Base-by-base conservation (phyloP, 2,797 vertebrate species). In the Clarias pachynema region DNA sequence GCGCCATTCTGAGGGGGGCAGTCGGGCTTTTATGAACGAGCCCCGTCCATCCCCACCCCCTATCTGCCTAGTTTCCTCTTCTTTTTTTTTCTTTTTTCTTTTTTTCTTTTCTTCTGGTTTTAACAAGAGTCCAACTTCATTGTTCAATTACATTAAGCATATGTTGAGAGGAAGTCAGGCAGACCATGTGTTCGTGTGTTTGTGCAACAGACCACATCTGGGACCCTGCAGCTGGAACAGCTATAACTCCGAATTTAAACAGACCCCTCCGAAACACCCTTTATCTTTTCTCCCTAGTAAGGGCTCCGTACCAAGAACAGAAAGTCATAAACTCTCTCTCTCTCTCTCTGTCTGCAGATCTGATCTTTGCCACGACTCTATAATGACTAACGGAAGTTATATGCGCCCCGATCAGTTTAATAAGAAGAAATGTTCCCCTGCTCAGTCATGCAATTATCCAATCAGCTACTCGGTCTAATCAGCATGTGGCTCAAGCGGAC, bases 171-270 rank as follows among this genome's bases (percentile, higher is more conserved):
- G 90, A 89, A 92, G 86, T 93, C 92, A 92, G 93, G 89, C 89
- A 87, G 88, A 94, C 93, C 92, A 91, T 89, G 91, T 95, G 94
- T 91, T 89, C 90, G 89, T 89, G 91, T 93, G 87, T 70, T 91
- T 93, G 88, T 90, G 90, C 87, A 91, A 92, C 91, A 89, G 90
- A 89, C 85, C 93, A 95, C 95, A 96, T 96, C 95, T 95, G 89
- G 87, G 81, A 18, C 29, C 24, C 49, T 79, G 77, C 62, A 86
- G 83, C 82, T 65, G 93, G 93, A 91, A 92, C 92, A 92, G 92
- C 93, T 90, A 90, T 89, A 90, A 87, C 91, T 89, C 90, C 85
- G 89, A 49, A 34, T 83, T 86, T 79, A 81, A 88, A 83, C 79
- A 79, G 53, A 70, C 44, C 77, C 83, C 78, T 73, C 62, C 15